Conservation (phyloP, 2,113 vertebrate species). For the Coptodon rendalli region DNA sequence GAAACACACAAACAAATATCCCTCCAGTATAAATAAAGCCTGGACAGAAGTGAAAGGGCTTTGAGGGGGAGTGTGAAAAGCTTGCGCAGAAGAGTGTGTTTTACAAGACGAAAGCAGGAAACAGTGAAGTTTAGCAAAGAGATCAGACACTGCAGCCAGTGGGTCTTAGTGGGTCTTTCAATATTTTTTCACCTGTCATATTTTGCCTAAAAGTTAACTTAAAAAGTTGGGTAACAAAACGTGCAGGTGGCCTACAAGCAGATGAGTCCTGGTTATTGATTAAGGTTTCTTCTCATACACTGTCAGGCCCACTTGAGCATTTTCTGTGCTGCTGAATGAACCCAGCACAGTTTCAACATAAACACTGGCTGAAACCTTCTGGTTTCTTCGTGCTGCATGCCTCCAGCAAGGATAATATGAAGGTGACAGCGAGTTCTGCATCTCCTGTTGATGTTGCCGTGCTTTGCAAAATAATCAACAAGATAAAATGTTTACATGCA, state of each 20-base stretch:
- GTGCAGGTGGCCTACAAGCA: not conserved
- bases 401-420: not conserved
- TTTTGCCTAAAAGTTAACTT: not conserved
- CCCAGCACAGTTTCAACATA: not conserved
- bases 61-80: not conserved
- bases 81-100: not conserved
- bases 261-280: constrained; percentile 47
- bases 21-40: not conserved
- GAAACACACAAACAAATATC: constrained; percentile 28
- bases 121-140: not conserved
- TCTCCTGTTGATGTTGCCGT: not conserved
- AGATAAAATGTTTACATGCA: not conserved
- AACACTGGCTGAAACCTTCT: not conserved
- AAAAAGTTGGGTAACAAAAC: not conserved
- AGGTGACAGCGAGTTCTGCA: not conserved
- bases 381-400: not conserved
- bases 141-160: not conserved
- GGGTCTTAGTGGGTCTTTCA: not conserved
- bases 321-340: constrained; percentile 11
- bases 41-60: not conserved
- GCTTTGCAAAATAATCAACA: not conserved
- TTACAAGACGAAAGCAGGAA: not conserved
- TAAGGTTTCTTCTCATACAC: constrained; percentile 18
- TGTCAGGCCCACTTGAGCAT: constrained; percentile 27
- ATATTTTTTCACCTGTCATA: not conserved